Conservation (phyloP, 2,113 vertebrate species). For the Lates calcarifer region DNA sequence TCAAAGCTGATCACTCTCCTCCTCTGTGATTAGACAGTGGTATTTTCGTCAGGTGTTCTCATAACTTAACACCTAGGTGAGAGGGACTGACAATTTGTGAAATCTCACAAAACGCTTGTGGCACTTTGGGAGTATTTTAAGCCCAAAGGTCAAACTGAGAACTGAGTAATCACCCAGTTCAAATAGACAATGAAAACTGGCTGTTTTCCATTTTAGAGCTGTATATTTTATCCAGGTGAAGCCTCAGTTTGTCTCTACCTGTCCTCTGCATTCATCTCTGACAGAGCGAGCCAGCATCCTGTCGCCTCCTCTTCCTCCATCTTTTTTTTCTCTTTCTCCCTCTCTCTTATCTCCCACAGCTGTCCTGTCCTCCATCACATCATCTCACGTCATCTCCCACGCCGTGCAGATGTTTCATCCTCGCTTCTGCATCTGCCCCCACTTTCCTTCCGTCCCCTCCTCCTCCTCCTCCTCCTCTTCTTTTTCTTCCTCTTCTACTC, state of each 20-base stretch:
- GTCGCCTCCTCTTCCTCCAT: background rate
- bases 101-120: slow-evolving; percentile 9
- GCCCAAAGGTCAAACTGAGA: slow-evolving; percentile 27
- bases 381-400: slow-evolving; percentile 40
- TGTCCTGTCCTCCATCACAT: slow-evolving; percentile 30
- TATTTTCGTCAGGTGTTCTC: slow-evolving; percentile 9
- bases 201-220: background rate
- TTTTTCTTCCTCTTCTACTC: slow-evolving; percentile 30
- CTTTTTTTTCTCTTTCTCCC: background rate
- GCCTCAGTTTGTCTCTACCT: slow-evolving; percentile 20
- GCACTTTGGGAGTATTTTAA: slow-evolving; percentile 20
- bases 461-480: background rate
- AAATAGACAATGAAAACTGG: slow-evolving; percentile 7
- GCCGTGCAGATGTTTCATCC: slow-evolving; percentile 52
- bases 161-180: slow-evolving; percentile 13
- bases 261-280: background rate
- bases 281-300: slow-evolving; percentile 15
- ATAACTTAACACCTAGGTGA: slow-evolving; percentile 23
- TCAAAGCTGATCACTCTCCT: background rate
- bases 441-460: background rate
- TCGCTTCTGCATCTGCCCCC: background rate
- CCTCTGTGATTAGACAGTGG: slow-evolving; percentile 18
- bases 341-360: slow-evolving; percentile 29
- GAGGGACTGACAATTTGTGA: slow-evolving; percentile 10
- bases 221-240: slow-evolving; percentile 2